Evolutionary conservation across 2,113 vertebrate species (phyloP).

Genomic region (Prolemur simus): DNA sequence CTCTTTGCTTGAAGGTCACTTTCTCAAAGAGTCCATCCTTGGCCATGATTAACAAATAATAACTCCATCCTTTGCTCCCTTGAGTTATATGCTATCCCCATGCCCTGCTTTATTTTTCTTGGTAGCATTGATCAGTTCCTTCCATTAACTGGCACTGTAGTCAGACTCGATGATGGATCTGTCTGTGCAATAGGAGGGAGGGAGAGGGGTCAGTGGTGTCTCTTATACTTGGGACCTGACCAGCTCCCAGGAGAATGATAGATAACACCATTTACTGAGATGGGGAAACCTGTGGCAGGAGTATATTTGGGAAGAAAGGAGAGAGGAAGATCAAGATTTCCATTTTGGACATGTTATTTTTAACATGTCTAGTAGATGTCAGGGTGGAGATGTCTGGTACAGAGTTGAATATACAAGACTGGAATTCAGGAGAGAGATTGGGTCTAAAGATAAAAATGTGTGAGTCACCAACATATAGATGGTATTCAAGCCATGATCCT

Average conservation of each 20-base stretch:
- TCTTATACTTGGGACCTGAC: neutral
- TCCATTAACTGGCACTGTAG: neutral
- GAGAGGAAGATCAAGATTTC: neutral
- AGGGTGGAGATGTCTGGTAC: neutral
- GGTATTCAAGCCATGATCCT: neutral
- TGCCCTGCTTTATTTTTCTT: neutral
- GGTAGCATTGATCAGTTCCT: neutral
- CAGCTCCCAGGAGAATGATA: neutral
- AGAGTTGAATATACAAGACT: neutral
- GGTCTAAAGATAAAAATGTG: neutral
- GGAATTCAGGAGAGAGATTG: constrained; percentile 12
- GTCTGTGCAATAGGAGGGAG: neutral
- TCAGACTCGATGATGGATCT: neutral
- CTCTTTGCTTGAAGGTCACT: neutral
- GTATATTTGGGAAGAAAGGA: neutral
- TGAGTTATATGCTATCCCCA: neutral
- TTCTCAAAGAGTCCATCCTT: neutral
- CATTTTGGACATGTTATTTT: constrained; percentile 15
- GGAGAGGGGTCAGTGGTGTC: neutral
- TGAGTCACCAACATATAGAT: constrained; percentile 21
- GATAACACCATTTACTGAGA: neutral
- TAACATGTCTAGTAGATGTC: constrained; percentile 14
- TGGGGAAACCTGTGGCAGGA: neutral
- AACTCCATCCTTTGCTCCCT: neutral
- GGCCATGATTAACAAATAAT: neutral